Evolutionary conservation across 1,140 invertebrate genomes (phyloP), one percentile per base, ranked within the genome.

Genomic region (Geopemphigus sp.): DNA sequence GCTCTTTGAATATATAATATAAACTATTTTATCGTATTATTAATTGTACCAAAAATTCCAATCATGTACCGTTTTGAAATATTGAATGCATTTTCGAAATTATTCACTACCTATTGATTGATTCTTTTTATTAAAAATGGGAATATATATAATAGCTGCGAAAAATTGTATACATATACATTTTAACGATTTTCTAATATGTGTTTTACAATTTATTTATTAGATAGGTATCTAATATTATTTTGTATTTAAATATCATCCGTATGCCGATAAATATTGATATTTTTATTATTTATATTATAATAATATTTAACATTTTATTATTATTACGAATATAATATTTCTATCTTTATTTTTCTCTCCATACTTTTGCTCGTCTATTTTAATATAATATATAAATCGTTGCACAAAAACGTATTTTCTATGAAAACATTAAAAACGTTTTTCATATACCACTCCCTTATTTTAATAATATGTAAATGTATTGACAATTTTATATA

Each of bases 361-460:
- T 72, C 47, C 68, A 72, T 24, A 72, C n/a, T 54, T 72, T 53
- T 72, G 17, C 68, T 72, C 24, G 17, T 72, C 26, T 72, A 50
- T 70, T 70, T 53, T 70, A 70, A 53, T 70, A 53, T 68, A 57
- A 57, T 26, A 32, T 32, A 45, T 72, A 72, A 72, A 54, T 72
- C 24, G 54, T 54, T 72, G 68, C 68, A 72, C 68, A 72, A 72
- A 72, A 53, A 72, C 26, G 17, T 24, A 72, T 54, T 72, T 54
- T 53, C n/a, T 39, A 72, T 72, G 24, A 29, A 72, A 29, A 72
- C 47, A 54, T 29, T 50, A 10, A 50, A 50, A 50, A 50, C 4
- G 50, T 72, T 72, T 45, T 72, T 72, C 50, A 45, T 72, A 72
- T 54, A n/a, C 50, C 47, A 72, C 68, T 54, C 17, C 66, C 39